Evolutionary conservation across 92 coral and sea anemone genomes (phyloP), one percentile per base, ranked within the genome.

Genomic region (Epizoanthus ramosus): DNA sequence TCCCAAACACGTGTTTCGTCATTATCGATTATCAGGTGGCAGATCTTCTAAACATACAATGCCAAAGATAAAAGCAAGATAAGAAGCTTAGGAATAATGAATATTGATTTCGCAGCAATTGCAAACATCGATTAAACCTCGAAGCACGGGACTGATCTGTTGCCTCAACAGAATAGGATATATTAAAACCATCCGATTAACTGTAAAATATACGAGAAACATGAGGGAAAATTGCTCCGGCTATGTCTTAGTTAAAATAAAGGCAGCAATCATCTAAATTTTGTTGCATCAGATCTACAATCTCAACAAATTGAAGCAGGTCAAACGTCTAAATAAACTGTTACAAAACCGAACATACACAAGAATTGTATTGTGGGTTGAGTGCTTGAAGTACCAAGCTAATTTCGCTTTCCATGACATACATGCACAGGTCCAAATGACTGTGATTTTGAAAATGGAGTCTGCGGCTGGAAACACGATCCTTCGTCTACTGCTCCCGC

Each of bases 401-500:
- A 9, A 54, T 16, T 16, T 16, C 10, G 17, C 17, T 9, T 54
- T 54, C 17, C 58, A 0, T 9, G 10, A 9, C 2, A 54, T 54
- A 9, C 58, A 54, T 54, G 58, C 25, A 15, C 68, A 63, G 68
- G 68, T 63, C 68, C 68, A 3, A 35, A 63, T 23, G 68, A 63
- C 33, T 63, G 68, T 23, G 68, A 63, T n/a, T 63, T 63, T 63
- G 68, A 63, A 23, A 15, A 22, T 9, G 68, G 68, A 21, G 8
- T 63, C 37, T 63, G 68, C 19, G 68, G 13, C 68, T 63, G 68
- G 68, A 22, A 25, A 8, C 68, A 21, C 68, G 68, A 63, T 31
- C 68, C 68, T 22, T 18, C 68, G n/a, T 63, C 68, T 21, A 63
- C 37, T 35, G 68, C 68, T 1, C 68, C 68, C 12, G 68, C 13